Evolutionary conservation across 2,113 vertebrate species (phyloP), one percentile per base, ranked within the genome.

Genomic region (Clupea harengus): DNA sequence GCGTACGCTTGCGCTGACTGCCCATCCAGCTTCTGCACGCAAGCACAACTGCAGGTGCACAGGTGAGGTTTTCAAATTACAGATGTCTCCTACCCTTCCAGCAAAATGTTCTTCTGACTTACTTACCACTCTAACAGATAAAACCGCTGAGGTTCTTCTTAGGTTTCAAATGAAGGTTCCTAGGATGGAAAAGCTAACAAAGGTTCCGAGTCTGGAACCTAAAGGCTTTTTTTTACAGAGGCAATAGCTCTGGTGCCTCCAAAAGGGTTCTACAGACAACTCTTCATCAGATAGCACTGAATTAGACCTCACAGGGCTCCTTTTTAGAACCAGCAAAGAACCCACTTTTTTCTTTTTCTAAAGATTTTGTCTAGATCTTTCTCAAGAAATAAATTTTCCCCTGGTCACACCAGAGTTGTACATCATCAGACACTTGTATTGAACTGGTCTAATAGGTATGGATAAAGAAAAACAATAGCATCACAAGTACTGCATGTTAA

Each of bases 21-120:
- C 45, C 90, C 92, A 44, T 92, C 93, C 91, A 91, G 89, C 39
- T 95, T 95, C 75, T 89, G 92, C 0, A 86, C 89, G 20, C 86
- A 60, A 5, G 85, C 85, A 0, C 91, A 93, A 89, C 93, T 95
- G 18, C 91, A 92, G 54, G 90, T 93, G 54, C 94, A 95, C 89
- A 85, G 86, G 88, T 89, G 82, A 83, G 75, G 15, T 45, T 25
- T 81, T 85, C 4, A 20, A 32, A 75, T 46, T 25, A 6, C 47
- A 47, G 46, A 47, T 49, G 47, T 49, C 10, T n/a, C n/a, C n/a
- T n/a, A n/a, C n/a, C n/a, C n/a, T n/a, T n/a, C n/a, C n/a, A n/a
- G n/a, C n/a, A n/a, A n/a, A n/a, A n/a, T n/a, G n/a, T n/a, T n/a
- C n/a, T n/a, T n/a, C n/a, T n/a, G n/a, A n/a, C n/a, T n/a, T n/a